Base-by-base conservation (phyloP, 1,140 invertebrate species). In the Lepidurus packardi region DNA sequence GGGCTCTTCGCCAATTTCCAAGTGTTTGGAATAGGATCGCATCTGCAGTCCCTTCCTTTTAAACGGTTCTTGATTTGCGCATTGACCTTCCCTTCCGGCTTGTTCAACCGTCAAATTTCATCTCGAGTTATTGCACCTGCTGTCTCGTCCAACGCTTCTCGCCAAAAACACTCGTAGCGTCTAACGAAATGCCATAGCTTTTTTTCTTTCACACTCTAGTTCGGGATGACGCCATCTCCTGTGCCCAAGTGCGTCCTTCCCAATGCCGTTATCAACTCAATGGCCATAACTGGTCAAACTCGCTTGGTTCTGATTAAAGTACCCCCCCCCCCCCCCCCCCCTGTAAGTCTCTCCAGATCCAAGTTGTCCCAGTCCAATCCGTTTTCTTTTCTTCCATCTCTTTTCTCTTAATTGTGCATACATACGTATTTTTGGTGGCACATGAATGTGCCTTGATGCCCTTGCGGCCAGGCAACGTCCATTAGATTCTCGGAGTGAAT, bases 51-150 rank as follows among this genome's bases (percentile, higher is more conserved):
- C 16, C 10, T 65, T 13, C n/a, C 21, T 65, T 65, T 65, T 16
- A 65, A 65, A 65, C 53, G 53, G 53, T 65, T 16, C 53, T 65
- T 65, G 53, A 65, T 65, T 65, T 65, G 53, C 53, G 53, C 13
- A 65, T 65, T 65, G 53, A 65, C 53, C 53, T 65, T 65, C 53
- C 53, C 53, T 65, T 65, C 13, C 21, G 53, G 53, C 53, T 65
- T 65, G 53, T 65, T 65, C 53, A 65, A 65, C 53, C 53, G 53
- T 65, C 53, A 65, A 65, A 65, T n/a, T 65, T 65, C 53, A 65
- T 65, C 13, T 65, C 53, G 53, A 65, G 53, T 65, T 65, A 65
- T 65, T 65, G 13, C 53, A 65, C 53, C 53, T 65, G 53, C 53
- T 13, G 53, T 65, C 53, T 65, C 13, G 8, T 65, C 53, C 21